Base-by-base conservation (phyloP, 2,797 vertebrate genomes). In the Siniperca undulata region DNA sequence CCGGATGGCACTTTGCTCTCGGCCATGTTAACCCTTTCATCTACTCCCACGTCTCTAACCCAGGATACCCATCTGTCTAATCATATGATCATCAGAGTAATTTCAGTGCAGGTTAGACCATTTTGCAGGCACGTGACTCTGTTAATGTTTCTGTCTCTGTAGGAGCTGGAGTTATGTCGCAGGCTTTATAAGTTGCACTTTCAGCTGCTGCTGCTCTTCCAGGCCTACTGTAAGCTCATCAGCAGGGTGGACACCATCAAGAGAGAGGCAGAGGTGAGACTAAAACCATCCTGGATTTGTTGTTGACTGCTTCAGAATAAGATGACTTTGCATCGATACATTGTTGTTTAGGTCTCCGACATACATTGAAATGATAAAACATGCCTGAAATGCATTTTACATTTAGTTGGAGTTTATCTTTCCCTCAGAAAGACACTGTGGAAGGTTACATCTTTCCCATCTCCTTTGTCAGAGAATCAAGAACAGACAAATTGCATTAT, bases 161-260 rank as follows among this genome's bases (percentile, higher is more conserved):
- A 99, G 99, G 98, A 99, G 94, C 92, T 99, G 96, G 99, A 99
- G 93, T 92, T 99, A 78, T 99, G 98, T 92, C 97, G 98, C 74
- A 94, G 98, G 81, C 94, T 99, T 24, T 99, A 99, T 91, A 99
- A 99, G 90, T 89, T 99, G 89, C 99, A 99, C 94, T 99, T 99
- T 87, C 98, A 99, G 94, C 95, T 99, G 92, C 95, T 99, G 83
- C 97, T 99, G 93, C 96, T 99, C 77, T 99, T 99, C 93, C 99
- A 99, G 94, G 97, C 98, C 75, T 99, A 99, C 89, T 98, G 97
- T 89, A 99, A 99, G 92, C 98, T 99, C 83, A 96, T 99, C 95
- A 98, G 92, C 95, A 96, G 96, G 93, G 97, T 99, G 86, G 97
- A 99, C 88, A 95, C 96, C 84, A 97, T 99, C 90, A 98, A 97